Evolutionary conservation across 2,113 vertebrate species (phyloP).

Genomic region (Semicossyphus pulcher): DNA sequence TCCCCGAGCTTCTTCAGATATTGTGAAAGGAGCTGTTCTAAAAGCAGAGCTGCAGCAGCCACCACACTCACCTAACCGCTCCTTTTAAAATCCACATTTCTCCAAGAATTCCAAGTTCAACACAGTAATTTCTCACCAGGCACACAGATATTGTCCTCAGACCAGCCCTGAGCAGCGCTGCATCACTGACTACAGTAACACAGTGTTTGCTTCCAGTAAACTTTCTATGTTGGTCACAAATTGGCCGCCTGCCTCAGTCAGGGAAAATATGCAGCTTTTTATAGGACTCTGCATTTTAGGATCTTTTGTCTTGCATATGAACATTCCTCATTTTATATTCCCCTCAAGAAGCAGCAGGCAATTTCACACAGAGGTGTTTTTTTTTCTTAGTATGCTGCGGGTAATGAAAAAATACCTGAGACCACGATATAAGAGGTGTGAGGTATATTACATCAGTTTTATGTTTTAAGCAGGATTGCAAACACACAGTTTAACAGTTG

Average conservation of each 20-base stretch:
- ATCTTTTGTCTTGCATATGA: conserved; percentile 61
- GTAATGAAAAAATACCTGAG: conserved; percentile 3
- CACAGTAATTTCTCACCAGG: conserved; percentile 55
- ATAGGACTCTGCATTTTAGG: conserved; percentile 63
- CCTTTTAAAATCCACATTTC: conserved; percentile 46
- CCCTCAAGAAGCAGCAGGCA: conserved; percentile 14
- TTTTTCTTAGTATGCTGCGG: neutral
- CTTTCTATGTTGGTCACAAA: conserved; percentile 74
- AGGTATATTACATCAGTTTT: neutral
- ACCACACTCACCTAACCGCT: conserved; percentile 41
- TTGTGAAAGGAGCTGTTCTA: conserved; percentile 12
- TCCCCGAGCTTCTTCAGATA: neutral
- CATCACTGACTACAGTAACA: conserved; percentile 59
- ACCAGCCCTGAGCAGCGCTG: conserved; percentile 44
- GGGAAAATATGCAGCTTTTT: conserved; percentile 68
- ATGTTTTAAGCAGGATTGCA: neutral
- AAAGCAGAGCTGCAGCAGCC: conserved; percentile 31
- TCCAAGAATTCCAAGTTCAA: conserved; percentile 37
- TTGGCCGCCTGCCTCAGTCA: conserved; percentile 63
- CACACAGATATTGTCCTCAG: conserved; percentile 60
- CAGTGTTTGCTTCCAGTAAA: conserved; percentile 71
- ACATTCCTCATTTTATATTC: conserved; percentile 38
- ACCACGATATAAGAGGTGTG: neutral
- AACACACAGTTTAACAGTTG: neutral
- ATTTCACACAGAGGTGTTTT: neutral